Base-by-base conservation (phyloP, 2,888 invertebrate genomes). In the Junonia oenone region DNA sequence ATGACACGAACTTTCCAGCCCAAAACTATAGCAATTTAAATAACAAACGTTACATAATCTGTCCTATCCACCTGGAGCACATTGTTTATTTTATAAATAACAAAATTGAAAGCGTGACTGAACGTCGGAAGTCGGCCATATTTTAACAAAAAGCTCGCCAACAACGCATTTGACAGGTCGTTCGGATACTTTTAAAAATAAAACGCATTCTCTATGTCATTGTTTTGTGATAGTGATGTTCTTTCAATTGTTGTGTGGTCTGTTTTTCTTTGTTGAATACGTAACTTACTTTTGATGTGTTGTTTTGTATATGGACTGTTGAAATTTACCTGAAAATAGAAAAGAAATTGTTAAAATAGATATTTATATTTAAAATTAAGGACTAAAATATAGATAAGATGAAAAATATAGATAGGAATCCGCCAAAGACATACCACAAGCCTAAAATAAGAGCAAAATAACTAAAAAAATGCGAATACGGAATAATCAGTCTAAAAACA, bases 121-220 rank as follows among this genome's bases (percentile, higher is more conserved):
- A 65, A 63, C 54, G 67, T 78, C 76, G 81, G 81, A 81, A 80
- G 77, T 73, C 57, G 56, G 67, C 59, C 67, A 76, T 81, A 73
- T 13, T 67, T 66, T 70, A 67, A 63, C 62, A 72, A 72, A 73
- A 78, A 75, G 76, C 59, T 49, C 56, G 62, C 57, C 37, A 58
- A 43, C 55, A 59, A 31, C 31, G 56, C 35, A 19, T 52, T 51
- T 62, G 64, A 63, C 64, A 65, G 59, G 57, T 63, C 51, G 53
- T 55, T 63, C 31, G 52, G 57, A 63, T 52, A 56, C 55, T 51
- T 62, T 56, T 40, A 56, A 56, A 55, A 63, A 63, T 61, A 62
- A 63, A 66, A 47, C 29, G 17, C 46, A 51, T 57, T 59, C 45
- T 60, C 54, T 53, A 53, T 48, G 40, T 46, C 38, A 50, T 58